Evolutionary conservation across 1,140 invertebrate species (phyloP).

Genomic region (Pygmarrhopalites habei): DNA sequence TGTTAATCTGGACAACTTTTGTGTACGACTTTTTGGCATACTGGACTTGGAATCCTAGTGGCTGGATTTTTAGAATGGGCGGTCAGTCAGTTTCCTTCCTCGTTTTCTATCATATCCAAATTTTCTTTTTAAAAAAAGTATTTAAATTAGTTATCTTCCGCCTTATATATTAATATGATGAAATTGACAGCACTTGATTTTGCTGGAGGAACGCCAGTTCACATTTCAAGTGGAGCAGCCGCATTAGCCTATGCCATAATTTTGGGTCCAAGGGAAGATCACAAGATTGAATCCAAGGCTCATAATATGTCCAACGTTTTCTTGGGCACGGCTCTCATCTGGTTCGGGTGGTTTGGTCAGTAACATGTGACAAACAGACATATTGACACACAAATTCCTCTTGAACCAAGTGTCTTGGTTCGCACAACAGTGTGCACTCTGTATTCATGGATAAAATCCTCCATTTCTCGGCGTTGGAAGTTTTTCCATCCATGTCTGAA

Average conservation of each 20-base stretch:
- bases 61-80: conserved; percentile 20
- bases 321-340: conserved; percentile 30
- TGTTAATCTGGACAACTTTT: conserved; percentile 35
- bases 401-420: background rate
- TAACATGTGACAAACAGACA: no score
- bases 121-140: no score
- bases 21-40: conserved; percentile 34
- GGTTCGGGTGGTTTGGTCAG: conserved; percentile 35
- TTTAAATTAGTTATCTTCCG: no score
- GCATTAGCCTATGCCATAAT: conserved; percentile 31
- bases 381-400: background rate
- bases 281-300: conserved; percentile 17
- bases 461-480: no score
- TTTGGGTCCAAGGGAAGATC: conserved; percentile 27
- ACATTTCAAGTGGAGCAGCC: conserved; percentile 31
- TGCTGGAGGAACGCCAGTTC: conserved; percentile 35
- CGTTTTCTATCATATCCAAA: no score
- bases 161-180: no score
- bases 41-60: conserved; percentile 32
- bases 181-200: no score
- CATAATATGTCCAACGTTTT: conserved; percentile 36
- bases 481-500: no score
- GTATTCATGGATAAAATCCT: no score
- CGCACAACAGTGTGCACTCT: no score
- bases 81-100: no score